Percentiles rank a stretch among this genome's conserved stretches.
Conservation (phyloP, 2,888 invertebrate species). For the Cotesia congregata region DNA sequence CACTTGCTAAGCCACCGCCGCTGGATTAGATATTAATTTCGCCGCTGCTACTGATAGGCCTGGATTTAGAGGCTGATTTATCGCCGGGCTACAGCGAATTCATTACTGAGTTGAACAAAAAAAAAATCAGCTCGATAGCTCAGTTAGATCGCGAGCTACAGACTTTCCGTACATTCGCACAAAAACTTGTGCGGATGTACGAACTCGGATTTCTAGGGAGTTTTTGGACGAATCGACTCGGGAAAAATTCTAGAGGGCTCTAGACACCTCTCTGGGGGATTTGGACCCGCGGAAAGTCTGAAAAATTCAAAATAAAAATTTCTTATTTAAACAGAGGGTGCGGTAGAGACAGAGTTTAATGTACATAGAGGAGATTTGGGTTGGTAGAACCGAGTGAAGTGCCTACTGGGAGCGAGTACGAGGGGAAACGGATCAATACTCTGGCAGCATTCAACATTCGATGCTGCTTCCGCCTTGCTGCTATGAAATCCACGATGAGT, state of each 20-base stretch:
- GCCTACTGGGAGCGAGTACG: conserved; percentile 49
- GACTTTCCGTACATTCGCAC: background rate
- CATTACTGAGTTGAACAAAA: background rate
- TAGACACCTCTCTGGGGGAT: too few relatives aligned
- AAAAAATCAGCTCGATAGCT: background rate
- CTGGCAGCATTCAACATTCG: conserved; percentile 53
- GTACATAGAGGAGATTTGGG: background rate
- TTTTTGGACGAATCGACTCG: background rate
- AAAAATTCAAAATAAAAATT: background rate
- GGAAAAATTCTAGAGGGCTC: too few relatives aligned
- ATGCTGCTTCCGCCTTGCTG: conserved; percentile 52
- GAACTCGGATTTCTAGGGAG: background rate
- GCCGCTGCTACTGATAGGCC: background rate
- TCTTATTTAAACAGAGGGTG: background rate
- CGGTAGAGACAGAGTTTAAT: background rate
- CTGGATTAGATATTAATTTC: background rate
- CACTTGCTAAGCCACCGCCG: too few relatives aligned
- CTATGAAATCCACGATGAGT: conserved; percentile 14
- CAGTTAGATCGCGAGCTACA: background rate
- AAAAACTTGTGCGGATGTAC: background rate
- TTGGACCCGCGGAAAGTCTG: too few relatives aligned
- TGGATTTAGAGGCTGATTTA: background rate
- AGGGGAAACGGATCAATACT: conserved; percentile 69
- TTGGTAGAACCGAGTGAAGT: background rate
- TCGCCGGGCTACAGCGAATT: background rate